Conservation (phyloP, 1,140 invertebrate genomes). For the Meloidogyne hapla region DNA sequence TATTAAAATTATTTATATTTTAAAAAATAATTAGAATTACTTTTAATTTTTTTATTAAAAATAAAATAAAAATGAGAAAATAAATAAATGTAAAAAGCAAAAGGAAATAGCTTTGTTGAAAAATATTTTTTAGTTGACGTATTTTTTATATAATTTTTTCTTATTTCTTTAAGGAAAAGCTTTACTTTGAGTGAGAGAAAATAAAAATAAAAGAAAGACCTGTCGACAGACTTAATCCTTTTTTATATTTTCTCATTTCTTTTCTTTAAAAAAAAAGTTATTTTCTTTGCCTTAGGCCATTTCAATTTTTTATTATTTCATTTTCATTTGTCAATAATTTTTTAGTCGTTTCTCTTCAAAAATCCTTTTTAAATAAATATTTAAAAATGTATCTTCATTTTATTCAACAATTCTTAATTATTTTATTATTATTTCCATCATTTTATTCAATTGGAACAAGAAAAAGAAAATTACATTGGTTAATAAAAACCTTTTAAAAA, state of each 20-base stretch:
- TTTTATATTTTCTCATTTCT: background rate
- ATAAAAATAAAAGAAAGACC: background rate
- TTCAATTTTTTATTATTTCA: background rate
- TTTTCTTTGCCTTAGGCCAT: background rate
- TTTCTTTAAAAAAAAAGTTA: background rate
- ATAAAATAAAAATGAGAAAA: background rate
- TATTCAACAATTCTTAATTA: background rate
- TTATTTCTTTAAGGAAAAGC: background rate
- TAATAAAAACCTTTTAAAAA: too few relatives aligned
- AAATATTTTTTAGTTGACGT: background rate
- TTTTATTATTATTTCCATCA: conserved; percentile 7
- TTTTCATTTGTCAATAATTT: conserved; percentile 3
- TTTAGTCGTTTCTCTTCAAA: background rate
- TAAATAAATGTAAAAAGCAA: background rate
- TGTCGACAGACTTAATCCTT: background rate
- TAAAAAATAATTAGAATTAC: too few relatives aligned
- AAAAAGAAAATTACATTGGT: background rate
- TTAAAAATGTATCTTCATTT: background rate
- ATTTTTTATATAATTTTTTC: background rate
- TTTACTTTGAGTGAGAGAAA: background rate
- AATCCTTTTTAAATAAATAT: background rate
- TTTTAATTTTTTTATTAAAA: too few relatives aligned
- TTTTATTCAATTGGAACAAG: background rate
- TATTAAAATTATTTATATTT: too few relatives aligned
- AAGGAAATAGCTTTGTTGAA: too few relatives aligned